phyloP scores from a whole-genome alignment of 2,888 invertebrate species.

The Polyommatus icarus region DNA sequence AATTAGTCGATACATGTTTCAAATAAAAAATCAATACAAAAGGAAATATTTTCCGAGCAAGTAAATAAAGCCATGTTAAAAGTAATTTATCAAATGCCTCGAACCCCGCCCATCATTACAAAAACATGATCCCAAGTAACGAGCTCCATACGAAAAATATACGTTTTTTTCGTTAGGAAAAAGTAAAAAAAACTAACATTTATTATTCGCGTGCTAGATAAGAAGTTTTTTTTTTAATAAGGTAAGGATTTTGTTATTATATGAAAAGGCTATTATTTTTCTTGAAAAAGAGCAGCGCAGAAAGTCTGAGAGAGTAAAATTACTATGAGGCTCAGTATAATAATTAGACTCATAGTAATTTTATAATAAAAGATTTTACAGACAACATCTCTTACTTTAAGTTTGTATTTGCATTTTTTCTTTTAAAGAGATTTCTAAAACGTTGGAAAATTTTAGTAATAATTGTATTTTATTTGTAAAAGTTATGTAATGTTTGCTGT shows the following conservation, averaged over 20 bases:
- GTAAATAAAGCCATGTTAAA: conserved; percentile 12
- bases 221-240: neutral
- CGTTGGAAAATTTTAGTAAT: too few species aligned
- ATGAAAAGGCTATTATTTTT: too few species aligned
- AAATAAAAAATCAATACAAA: conserved; percentile 23
- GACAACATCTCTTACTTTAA: too few species aligned
- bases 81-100: conserved; percentile 24
- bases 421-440: too few species aligned
- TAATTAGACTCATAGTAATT: too few species aligned
- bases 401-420: too few species aligned
- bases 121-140: conserved; percentile 27
- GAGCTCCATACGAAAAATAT: neutral
- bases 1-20: neutral
- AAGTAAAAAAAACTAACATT: neutral
- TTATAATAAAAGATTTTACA: too few species aligned
- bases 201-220: neutral
- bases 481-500: neutral
- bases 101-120: conserved; percentile 20
- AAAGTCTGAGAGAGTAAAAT: too few species aligned
- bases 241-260: too few species aligned
- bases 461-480: neutral
- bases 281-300: too few species aligned
- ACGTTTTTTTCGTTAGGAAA: neutral
- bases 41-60: conserved; percentile 2
- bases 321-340: too few species aligned